Base-by-base conservation (phyloP, 2,797 vertebrate genomes). In the Tadarida brasiliensis region DNA sequence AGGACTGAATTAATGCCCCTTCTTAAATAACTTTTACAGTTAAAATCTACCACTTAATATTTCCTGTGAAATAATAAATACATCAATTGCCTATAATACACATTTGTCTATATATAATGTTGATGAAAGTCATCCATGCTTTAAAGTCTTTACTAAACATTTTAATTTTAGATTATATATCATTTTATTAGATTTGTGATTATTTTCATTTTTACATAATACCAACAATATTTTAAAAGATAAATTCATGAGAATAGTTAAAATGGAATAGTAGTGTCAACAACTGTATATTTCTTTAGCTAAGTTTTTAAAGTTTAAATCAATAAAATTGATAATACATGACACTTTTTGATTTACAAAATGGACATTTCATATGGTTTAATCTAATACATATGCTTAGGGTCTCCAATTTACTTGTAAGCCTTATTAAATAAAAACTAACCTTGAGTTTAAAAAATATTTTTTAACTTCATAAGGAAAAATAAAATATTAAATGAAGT, bases 401-500 rank as follows among this genome's bases (percentile, higher is more conserved):
- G 0, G 3, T 51, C 63, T 39, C 6, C 35, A 68, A 51, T 74
- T 35, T 61, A 78, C 1, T 67, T 84, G 10, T 33, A 71, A 82
- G 12, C 3, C 11, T 88, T 67, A 80, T 47, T 85, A 76, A 73
- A 80, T 56, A 95, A 89, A 70, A 83, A 59, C 22, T 71, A 10
- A 10, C 26, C 56, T 22, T 84, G 11, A 74, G 14, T 30, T 90
- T 49, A 54, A 82, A 63, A 61, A 84, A 24, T 24, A 33, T 28
- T 51, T 88, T 87, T 51, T 71, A 92, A 35, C 11, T 93, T 94
- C 24, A 56, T 70, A 80, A 61, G 3, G 28, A 78, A 5, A 28
- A 76, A 51, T 16, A 91, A 49, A 84, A 94, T 49, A 59, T 61
- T 30, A 74, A 93, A 90, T 71, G 61, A 93, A 71, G 15, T 57